phyloP scores from a whole-genome alignment of 2,797 vertebrate genomes.

The Masticophis lateralis region DNA sequence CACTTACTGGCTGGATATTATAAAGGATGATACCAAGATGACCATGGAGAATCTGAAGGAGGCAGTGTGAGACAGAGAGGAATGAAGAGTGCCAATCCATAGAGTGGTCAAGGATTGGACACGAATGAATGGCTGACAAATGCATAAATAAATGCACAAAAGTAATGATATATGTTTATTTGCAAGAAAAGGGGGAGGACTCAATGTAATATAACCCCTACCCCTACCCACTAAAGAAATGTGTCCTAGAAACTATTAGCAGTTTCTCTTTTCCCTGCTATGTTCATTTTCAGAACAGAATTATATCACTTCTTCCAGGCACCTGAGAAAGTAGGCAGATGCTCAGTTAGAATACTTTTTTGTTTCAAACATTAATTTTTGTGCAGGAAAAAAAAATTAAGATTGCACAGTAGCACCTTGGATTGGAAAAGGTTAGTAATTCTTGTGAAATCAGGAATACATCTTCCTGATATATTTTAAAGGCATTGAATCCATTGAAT shows the following conservation, averaged over 20 bases:
- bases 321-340: background rate
- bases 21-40: background rate
- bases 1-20: background rate
- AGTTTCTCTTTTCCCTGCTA: background rate
- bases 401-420: background rate
- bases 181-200: background rate
- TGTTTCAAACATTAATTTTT: background rate
- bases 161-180: background rate
- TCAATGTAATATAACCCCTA: background rate
- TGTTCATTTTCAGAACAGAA: background rate
- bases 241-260: background rate
- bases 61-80: background rate
- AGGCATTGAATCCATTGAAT: background rate
- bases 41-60: background rate
- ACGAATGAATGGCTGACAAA: background rate
- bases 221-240: background rate
- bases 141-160: background rate
- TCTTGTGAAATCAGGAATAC: background rate
- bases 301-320: background rate
- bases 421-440: background rate
- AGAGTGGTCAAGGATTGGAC: background rate
- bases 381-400: background rate
- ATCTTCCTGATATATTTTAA: background rate
- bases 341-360: background rate
- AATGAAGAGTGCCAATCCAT: background rate